Evolutionary conservation across 2,888 invertebrate genomes (phyloP).

Genomic region (Caenorhabditis panamensis): DNA sequence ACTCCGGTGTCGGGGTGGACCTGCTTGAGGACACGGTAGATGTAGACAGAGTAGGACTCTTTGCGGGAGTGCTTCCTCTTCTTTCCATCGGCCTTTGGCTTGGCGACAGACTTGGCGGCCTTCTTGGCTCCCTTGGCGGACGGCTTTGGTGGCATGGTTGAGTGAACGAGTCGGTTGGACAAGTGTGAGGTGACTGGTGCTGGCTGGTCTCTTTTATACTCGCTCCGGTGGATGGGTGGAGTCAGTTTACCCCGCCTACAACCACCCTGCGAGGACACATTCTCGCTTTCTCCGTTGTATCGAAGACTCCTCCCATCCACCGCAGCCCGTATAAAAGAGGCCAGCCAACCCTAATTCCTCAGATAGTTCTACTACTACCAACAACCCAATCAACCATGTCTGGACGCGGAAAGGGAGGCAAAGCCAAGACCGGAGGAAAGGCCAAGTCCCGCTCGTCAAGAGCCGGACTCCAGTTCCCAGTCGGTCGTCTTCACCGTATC

Average conservation of each 20-base stretch:
- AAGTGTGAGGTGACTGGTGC: neutral
- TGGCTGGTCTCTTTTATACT: neutral
- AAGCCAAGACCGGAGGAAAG: constrained; percentile 68
- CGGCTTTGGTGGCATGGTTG: constrained; percentile 64
- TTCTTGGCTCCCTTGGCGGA: constrained; percentile 79
- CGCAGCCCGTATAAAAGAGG: too few relatives aligned
- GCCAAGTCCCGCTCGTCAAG: constrained; percentile 77
- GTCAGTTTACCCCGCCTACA: too few relatives aligned
- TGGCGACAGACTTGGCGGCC: constrained; percentile 70
- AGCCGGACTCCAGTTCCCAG: constrained; percentile 80
- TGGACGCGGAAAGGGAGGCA: constrained; percentile 86
- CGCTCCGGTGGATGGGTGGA: neutral
- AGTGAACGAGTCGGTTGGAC: neutral
- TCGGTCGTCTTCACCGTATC: constrained; percentile 77
- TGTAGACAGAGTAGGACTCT: constrained; percentile 72
- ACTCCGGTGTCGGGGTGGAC: too few relatives aligned
- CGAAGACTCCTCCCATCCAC: neutral
- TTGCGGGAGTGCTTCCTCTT: constrained; percentile 79
- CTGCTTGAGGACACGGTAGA: too few relatives aligned
- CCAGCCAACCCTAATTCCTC: too few relatives aligned
- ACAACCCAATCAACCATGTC: constrained; percentile 84
- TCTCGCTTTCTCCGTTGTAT: neutral
- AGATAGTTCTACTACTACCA: constrained; percentile 20
- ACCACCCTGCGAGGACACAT: constrained; percentile 3
- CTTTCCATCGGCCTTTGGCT: constrained; percentile 71